Evolutionary conservation across 2,113 vertebrate species (phyloP).

Genomic region (Xiphophorus hellerii): DNA sequence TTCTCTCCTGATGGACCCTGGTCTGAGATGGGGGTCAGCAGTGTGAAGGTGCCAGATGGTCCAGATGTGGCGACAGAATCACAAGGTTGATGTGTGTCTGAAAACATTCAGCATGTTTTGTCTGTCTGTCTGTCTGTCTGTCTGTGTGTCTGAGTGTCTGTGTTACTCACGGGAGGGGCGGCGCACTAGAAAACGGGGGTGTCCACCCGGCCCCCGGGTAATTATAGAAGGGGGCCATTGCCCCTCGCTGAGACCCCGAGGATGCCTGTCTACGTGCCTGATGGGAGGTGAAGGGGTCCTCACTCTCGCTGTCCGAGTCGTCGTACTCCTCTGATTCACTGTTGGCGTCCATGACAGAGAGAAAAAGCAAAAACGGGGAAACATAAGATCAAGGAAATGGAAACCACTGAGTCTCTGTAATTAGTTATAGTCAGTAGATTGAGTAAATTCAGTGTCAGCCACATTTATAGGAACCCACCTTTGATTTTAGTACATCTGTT

Average conservation of each 20-base stretch:
- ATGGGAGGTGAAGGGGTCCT: conserved; percentile 94
- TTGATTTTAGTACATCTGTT: no score
- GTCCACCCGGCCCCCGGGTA: conserved; percentile 84
- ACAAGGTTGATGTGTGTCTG: conserved; percentile 26
- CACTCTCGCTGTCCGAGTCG: conserved; percentile 90
- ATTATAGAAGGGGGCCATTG: conserved; percentile 84
- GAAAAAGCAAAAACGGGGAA: conserved; percentile 15
- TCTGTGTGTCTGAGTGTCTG: conserved; percentile 80
- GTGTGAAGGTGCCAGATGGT: conserved; percentile 21
- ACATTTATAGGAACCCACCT: neutral
- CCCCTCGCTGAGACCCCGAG: conserved; percentile 82
- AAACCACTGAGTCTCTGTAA: neutral
- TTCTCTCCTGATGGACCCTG: conserved; percentile 8
- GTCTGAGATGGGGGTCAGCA: conserved; percentile 14
- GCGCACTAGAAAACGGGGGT: conserved; percentile 83
- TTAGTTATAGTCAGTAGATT: neutral
- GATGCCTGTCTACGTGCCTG: conserved; percentile 89
- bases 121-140: conserved; percentile 80
- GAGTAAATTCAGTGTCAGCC: no score
- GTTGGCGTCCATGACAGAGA: conserved; percentile 56
- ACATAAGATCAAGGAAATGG: neutral
- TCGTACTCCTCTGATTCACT: conserved; percentile 88
- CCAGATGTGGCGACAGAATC: conserved; percentile 41
- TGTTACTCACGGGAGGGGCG: conserved; percentile 87
- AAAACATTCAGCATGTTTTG: conserved; percentile 42